Evolutionary conservation across 2,888 invertebrate genomes (phyloP).

Genomic region (Allolobophora icterica): DNA sequence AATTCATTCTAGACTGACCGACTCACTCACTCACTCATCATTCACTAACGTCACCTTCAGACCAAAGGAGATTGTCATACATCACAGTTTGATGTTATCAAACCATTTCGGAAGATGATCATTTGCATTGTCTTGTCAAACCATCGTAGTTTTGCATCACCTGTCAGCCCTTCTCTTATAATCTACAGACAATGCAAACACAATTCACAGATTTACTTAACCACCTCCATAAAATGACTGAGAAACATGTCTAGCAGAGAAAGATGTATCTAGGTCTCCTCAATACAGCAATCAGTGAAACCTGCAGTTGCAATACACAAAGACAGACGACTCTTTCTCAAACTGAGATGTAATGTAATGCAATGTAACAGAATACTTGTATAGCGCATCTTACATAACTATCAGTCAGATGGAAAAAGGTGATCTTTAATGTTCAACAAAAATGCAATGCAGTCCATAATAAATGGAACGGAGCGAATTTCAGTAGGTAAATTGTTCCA

Average conservation of each 20-base stretch:
- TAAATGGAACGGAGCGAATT: too few species aligned
- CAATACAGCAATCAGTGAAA: neutral
- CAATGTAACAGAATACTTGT: too few species aligned
- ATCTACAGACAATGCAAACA: conserved; percentile 52
- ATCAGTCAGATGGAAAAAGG: too few species aligned
- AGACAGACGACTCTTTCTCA: neutral
- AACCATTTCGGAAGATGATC: conserved; percentile 69
- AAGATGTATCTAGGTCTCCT: too few species aligned
- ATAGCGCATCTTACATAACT: too few species aligned
- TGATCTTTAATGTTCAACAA: too few species aligned
- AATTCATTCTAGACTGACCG: too few species aligned
- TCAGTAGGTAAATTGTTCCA: too few species aligned
- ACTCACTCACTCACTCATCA: too few species aligned
- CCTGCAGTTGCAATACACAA: neutral
- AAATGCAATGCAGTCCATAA: too few species aligned
- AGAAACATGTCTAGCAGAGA: neutral
- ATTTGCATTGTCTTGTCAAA: conserved; percentile 70
- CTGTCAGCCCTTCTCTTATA: conserved; percentile 65
- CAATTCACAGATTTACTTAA: neutral
- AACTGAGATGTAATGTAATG: too few species aligned
- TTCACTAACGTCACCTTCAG: too few species aligned
- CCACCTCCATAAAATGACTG: neutral
- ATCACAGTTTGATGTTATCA: conserved; percentile 69
- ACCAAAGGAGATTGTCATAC: conserved; percentile 62
- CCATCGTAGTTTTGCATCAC: conserved; percentile 70